phyloP scores from a whole-genome alignment of 2,888 invertebrate species.

The Ennomos erosarius region DNA sequence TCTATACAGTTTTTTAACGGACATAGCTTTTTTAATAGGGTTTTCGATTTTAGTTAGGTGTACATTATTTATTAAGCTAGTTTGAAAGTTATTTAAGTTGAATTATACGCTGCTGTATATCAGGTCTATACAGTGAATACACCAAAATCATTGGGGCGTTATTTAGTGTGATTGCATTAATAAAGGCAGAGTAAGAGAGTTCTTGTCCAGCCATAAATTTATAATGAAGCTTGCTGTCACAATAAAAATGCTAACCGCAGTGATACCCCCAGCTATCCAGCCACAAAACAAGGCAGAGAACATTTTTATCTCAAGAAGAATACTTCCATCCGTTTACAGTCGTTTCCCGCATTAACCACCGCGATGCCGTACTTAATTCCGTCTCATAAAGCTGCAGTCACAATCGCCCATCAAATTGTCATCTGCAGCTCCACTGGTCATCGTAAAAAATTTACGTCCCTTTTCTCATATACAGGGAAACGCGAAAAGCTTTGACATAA shows the following conservation, averaged over 20 bases:
- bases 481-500: slow-evolving; percentile 17
- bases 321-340: slow-evolving; percentile 30
- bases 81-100: no score
- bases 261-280: slow-evolving; percentile 4
- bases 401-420: slow-evolving; percentile 45
- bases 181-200: background rate
- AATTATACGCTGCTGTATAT: no score
- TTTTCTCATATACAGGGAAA: slow-evolving; percentile 24
- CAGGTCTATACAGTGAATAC: no score
- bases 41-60: no score
- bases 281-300: slow-evolving; percentile 11
- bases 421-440: slow-evolving; percentile 47
- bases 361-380: slow-evolving; percentile 46
- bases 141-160: no score
- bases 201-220: slow-evolving; percentile 1
- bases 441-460: slow-evolving; percentile 47
- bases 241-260: slow-evolving; percentile 14
- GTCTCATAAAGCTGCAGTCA: slow-evolving; percentile 49
- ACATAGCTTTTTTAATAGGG: no score
- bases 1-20: no score
- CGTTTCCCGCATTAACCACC: slow-evolving; percentile 36
- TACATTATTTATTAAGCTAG: no score
- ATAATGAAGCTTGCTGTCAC: background rate
- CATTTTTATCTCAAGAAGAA: slow-evolving; percentile 28
- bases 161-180: no score